Evolutionary conservation across 2,797 vertebrate genomes (phyloP).

Genomic region (Geotria australis): DNA sequence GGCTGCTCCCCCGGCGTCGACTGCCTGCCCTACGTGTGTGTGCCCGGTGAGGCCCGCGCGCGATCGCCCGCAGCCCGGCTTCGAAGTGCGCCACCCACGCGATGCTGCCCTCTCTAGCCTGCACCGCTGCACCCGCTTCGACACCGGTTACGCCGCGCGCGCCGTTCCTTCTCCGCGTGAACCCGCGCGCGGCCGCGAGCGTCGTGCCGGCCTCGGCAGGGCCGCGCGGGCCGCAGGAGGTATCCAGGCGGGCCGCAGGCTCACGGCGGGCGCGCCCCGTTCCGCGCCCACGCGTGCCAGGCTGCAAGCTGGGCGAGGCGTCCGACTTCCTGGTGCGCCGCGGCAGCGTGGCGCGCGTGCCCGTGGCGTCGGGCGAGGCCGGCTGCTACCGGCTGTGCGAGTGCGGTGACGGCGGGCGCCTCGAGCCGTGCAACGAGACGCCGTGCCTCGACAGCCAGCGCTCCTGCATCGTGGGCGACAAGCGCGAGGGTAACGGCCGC

Average conservation of each 20-base stretch:
- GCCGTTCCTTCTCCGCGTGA: no score
- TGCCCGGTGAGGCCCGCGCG: conserved; percentile 24
- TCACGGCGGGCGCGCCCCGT: no score
- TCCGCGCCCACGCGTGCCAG: conserved; percentile 9
- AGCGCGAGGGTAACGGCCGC: conserved; percentile 7
- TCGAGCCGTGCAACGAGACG: conserved; percentile 75
- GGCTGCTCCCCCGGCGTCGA: conserved; percentile 41
- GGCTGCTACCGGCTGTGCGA: conserved; percentile 79
- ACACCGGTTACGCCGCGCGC: no score
- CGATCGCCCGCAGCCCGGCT: no score
- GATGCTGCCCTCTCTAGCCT: no score
- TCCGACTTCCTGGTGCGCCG: conserved; percentile 81
- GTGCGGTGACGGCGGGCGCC: conserved; percentile 49
- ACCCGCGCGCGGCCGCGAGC: no score
- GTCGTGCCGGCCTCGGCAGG: no score
- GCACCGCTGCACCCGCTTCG: no score
- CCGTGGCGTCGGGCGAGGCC: conserved; percentile 26
- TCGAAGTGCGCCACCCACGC: no score
- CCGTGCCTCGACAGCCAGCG: conserved; percentile 43
- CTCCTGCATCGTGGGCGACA: conserved; percentile 39
- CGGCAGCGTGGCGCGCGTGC: conserved; percentile 55
- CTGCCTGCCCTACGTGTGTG: conserved; percentile 52
- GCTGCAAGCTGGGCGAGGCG: conserved; percentile 81
- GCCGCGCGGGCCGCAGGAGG: no score
- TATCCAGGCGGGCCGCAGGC: no score